Evolutionary conservation across 2,888 invertebrate species (phyloP).

Genomic region (Oasisia sp.): DNA sequence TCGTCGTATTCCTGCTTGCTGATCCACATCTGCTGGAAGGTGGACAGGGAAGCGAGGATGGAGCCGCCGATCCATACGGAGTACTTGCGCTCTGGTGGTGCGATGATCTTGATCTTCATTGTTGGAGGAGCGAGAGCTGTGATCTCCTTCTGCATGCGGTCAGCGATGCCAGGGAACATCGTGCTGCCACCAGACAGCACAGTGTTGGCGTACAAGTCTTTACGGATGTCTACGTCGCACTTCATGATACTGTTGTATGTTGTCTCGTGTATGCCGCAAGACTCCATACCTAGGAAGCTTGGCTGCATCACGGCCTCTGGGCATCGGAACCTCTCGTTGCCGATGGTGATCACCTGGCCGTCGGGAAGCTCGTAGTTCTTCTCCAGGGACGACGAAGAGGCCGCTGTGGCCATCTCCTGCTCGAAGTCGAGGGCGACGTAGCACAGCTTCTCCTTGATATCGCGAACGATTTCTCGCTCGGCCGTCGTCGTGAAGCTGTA

Average conservation of each 20-base stretch:
- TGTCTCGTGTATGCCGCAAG: conserved; percentile 58
- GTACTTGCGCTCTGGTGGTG: conserved; percentile 60
- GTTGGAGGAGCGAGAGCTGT: conserved; percentile 79
- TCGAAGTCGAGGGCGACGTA: conserved; percentile 61
- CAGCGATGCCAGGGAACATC: conserved; percentile 97
- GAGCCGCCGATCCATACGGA: conserved; percentile 98
- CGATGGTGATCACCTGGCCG: conserved; percentile 63
- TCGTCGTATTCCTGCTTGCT: conserved; percentile 97
- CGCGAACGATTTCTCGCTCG: conserved; percentile 70
- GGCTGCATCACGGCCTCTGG: conserved; percentile 59
- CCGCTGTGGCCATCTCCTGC: conserved; percentile 58
- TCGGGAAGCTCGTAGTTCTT: conserved; percentile 63
- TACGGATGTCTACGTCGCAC: conserved; percentile 62
- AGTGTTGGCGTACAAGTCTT: conserved; percentile 66
- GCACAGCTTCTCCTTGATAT: conserved; percentile 86
- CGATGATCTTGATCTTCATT: conserved; percentile 71
- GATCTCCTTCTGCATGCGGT: conserved; percentile 97
- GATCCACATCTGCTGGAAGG: conserved; percentile 95
- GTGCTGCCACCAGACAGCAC: conserved; percentile 92
- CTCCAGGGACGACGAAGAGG: conserved; percentile 51
- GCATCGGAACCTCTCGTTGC: conserved; percentile 60
- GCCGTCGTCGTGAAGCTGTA: conserved; percentile 69
- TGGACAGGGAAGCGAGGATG: conserved; percentile 89
- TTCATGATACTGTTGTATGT: conserved; percentile 62
- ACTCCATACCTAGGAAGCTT: conserved; percentile 57